These are phyloP conservation scores for Schizotus pectinicornis DNA, from an alignment of 2,888 invertebrate species.

Conservation along the genomic window DNA sequence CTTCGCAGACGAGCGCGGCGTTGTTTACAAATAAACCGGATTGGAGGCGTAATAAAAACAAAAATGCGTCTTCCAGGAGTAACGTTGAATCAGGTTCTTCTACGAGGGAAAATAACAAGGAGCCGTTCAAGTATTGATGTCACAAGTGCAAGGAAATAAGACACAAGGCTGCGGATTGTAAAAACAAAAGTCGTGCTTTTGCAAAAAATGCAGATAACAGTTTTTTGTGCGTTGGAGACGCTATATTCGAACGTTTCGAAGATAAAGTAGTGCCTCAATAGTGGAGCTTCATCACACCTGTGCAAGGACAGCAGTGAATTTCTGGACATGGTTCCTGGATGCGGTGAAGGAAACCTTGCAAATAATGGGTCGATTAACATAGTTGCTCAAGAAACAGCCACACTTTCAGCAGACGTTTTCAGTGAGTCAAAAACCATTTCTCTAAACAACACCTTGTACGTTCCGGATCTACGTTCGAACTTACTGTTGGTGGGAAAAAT, in stretches of 20 bases:
- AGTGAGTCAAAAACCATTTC: too few relatives aligned
- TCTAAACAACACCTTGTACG: background rate
- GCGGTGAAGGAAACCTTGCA: background rate
- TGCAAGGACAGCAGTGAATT: background rate
- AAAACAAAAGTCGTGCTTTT: too few relatives aligned
- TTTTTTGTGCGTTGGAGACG: too few relatives aligned
- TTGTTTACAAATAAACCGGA: too few relatives aligned
- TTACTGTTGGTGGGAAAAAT: constrained; percentile 20
- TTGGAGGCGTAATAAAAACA: background rate
- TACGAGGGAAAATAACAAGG: background rate
- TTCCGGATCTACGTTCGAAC: constrained; percentile 2
- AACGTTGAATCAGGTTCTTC: too few relatives aligned
- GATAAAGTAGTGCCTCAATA: constrained; percentile 2
- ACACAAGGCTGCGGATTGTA: constrained; percentile 16
- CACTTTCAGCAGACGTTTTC: background rate
- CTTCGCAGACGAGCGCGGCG: too few relatives aligned
- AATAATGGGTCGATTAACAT: background rate
- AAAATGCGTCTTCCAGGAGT: too few relatives aligned
- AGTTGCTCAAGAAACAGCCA: background rate
- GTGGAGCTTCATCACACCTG: background rate
- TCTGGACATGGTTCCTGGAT: background rate
- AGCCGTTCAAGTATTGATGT: constrained; percentile 5
- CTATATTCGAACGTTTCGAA: background rate
- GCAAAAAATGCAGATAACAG: background rate
- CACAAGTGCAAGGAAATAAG: constrained; percentile 8